These are phyloP conservation scores for Thera britannica DNA, from an alignment of 2,888 invertebrate genomes.

Conservation along the genomic window DNA sequence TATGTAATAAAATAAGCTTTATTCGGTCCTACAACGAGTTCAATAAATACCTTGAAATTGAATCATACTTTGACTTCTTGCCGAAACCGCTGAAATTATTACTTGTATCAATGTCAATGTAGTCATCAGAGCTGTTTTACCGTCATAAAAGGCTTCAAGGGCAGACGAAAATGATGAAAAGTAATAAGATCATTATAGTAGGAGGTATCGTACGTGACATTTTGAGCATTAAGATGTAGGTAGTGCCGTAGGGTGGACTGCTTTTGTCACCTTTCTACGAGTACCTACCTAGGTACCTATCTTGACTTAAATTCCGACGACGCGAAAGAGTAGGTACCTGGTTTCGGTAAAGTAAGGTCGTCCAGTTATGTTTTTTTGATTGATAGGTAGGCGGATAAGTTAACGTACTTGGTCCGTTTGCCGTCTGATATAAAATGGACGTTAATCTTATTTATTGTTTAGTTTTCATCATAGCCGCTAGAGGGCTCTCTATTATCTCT, in stretches of 20 bases:
- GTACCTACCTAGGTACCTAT: conserved; percentile 5
- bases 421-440: not conserved
- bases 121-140: conserved; percentile 36
- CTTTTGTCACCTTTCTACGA: conserved; percentile 22
- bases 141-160: conserved; percentile 33
- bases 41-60: conserved; percentile 38
- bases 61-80: conserved; percentile 27
- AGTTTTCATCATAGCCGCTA: conserved; percentile 6
- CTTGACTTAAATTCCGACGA: conserved; percentile 33
- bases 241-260: conserved; percentile 32
- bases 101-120: conserved; percentile 39
- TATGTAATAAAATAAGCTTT: conserved; percentile 31
- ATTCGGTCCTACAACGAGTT: conserved; percentile 29
- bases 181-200: conserved; percentile 30
- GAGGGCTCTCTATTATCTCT: not conserved
- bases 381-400: conserved; percentile 7
- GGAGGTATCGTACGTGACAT: conserved; percentile 36
- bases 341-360: conserved; percentile 31
- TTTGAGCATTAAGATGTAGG: conserved; percentile 31
- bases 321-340: conserved; percentile 22
- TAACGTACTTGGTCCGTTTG: not conserved
- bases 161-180: conserved; percentile 32
- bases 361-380: conserved; percentile 16
- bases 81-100: conserved; percentile 25
- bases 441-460: not conserved